Evolutionary conservation across 2,888 invertebrate genomes (phyloP).

Genomic region (Pocota personata): DNA sequence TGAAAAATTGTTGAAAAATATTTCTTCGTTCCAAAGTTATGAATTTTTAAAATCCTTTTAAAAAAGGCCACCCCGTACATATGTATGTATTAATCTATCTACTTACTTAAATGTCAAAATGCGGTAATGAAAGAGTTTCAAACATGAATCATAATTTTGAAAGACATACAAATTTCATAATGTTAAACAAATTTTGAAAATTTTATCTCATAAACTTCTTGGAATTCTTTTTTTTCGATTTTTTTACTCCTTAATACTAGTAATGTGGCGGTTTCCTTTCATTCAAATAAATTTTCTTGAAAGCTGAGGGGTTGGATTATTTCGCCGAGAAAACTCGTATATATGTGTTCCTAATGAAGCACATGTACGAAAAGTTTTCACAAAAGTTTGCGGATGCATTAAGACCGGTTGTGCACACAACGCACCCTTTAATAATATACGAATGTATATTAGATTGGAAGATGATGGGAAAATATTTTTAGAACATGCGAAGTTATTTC

Average conservation of each 20-base stretch:
- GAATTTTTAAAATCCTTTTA: too few relatives aligned
- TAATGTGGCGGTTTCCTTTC: not conserved
- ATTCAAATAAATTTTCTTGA: not conserved
- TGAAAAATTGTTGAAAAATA: too few relatives aligned
- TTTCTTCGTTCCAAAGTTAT: too few relatives aligned
- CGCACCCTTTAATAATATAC: not conserved
- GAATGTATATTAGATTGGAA: not conserved
- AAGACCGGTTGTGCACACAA: not conserved
- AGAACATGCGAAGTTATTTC: not conserved
- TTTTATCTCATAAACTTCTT: not conserved
- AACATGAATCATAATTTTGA: not conserved
- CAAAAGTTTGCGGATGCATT: not conserved
- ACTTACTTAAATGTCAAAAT: not conserved
- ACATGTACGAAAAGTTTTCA: conserved; percentile 4
- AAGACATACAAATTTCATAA: not conserved
- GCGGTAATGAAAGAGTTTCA: not conserved
- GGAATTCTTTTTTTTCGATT: not conserved
- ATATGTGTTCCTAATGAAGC: not conserved
- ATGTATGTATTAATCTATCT: too few relatives aligned
- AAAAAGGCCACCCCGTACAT: too few relatives aligned
- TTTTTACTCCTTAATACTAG: not conserved
- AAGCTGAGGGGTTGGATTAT: not conserved
- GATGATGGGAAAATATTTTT: not conserved
- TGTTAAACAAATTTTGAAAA: not conserved
- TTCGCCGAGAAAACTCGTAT: not conserved